Conservation (phyloP, 1,140 invertebrate species). For the Oncopodura yosiiana region DNA sequence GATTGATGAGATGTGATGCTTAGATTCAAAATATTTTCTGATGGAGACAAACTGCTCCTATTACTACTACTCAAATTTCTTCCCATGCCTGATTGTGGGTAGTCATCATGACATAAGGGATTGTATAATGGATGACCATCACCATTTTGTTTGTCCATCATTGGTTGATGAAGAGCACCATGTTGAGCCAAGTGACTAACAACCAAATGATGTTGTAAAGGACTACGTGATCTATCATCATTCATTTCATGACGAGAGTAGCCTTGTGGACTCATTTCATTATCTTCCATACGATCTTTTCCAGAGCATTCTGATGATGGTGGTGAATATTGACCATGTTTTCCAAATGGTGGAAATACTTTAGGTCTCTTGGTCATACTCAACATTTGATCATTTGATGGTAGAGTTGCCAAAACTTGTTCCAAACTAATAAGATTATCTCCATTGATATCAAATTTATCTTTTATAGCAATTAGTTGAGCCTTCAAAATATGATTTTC, state of each 20-base stretch:
- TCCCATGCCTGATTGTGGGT: conserved; percentile 12
- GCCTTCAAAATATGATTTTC: conserved; percentile 88
- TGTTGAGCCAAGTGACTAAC: conserved; percentile 7
- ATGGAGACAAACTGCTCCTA: conserved; percentile 30
- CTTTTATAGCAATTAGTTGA: conserved; percentile 82
- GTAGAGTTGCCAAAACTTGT: conserved; percentile 71
- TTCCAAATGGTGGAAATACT: conserved; percentile 38
- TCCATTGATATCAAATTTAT: conserved; percentile 83
- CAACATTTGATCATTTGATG: conserved; percentile 68
- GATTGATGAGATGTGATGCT: conserved; percentile 40
- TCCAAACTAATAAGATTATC: conserved; percentile 75
- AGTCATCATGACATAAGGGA: conserved; percentile 24
- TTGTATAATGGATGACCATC: conserved; percentile 25
- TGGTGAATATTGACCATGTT: not conserved
- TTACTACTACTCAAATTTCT: conserved; percentile 29
- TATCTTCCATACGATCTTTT: conserved; percentile 9
- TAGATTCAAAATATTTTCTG: conserved; percentile 35
- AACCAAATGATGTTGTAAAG: conserved; percentile 13
- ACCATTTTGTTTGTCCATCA: conserved; percentile 21
- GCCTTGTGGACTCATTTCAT: conserved; percentile 17
- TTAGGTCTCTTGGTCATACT: conserved; percentile 71
- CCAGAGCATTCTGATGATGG: not conserved
- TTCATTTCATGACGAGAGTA: conserved; percentile 16
- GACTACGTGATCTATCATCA: conserved; percentile 30
- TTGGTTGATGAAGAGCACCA: conserved; percentile 11